phyloP scores from a whole-genome alignment of 1,140 invertebrate species.

The Andricus grossulariae region DNA sequence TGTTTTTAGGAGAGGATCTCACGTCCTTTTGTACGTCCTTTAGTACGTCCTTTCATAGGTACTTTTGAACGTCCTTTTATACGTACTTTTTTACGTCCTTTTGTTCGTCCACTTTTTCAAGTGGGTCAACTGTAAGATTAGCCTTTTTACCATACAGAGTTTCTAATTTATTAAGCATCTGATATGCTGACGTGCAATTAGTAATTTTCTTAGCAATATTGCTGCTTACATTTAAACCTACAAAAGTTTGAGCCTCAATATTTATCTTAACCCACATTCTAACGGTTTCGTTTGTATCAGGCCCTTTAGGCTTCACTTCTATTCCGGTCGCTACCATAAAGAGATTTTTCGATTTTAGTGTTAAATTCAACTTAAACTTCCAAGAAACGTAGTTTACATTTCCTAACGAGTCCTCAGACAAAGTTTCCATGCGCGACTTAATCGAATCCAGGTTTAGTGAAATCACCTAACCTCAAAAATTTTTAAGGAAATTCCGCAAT shows the following conservation, averaged over 20 bases:
- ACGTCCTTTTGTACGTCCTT: too few relatives aligned
- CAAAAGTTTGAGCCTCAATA: slow-evolving; percentile 30
- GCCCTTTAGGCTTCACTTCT: slow-evolving; percentile 29
- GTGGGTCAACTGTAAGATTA: too few relatives aligned
- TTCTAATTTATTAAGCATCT: too few relatives aligned
- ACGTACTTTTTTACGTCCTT: too few relatives aligned
- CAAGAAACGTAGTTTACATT: slow-evolving; percentile 46
- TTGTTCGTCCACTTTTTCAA: too few relatives aligned
- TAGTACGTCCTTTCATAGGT: too few relatives aligned
- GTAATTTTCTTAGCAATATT: too few relatives aligned
- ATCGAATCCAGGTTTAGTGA: slow-evolving; percentile 38
- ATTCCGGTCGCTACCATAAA: slow-evolving; percentile 38
- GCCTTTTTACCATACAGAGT: too few relatives aligned
- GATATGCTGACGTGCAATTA: too few relatives aligned
- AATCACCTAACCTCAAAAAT: background rate
- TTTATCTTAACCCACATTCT: slow-evolving; percentile 32
- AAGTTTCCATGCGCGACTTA: slow-evolving; percentile 43
- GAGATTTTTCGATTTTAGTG: slow-evolving; percentile 46
- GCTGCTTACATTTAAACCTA: slow-evolving; percentile 30
- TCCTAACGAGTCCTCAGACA: slow-evolving; percentile 39
- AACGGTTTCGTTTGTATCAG: background rate
- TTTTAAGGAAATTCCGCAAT: too few relatives aligned
- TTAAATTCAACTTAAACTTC: slow-evolving; percentile 48
- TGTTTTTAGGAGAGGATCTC: too few relatives aligned
- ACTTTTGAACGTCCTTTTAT: too few relatives aligned